These are phyloP conservation scores for Girardinichthys multiradiatus DNA, from an alignment of 2,113 vertebrate species.

Conservation along the genomic window DNA sequence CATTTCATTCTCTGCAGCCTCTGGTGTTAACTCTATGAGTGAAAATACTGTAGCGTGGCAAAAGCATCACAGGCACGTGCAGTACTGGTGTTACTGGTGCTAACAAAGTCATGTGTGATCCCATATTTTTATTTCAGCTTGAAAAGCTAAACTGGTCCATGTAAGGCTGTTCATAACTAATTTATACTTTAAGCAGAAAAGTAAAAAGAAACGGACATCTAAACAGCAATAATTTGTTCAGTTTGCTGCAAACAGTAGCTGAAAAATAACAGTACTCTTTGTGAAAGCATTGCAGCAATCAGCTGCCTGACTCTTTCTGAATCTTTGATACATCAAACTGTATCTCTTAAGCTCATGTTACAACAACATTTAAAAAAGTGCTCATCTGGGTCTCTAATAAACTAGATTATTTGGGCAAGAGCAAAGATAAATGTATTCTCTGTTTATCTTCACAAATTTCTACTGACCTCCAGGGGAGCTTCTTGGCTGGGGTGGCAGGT, in stretches of 20 bases:
- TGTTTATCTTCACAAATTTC: not conserved
- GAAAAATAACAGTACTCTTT: not conserved
- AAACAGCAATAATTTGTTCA: too few relatives aligned
- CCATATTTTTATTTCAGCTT: not conserved
- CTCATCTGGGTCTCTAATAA: not conserved
- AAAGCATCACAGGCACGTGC: slow-evolving; percentile 17
- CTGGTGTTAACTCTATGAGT: slow-evolving; percentile 34
- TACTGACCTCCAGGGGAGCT: slow-evolving; percentile 74
- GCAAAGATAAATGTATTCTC: too few relatives aligned
- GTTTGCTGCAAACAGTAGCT: not conserved
- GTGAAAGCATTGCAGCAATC: not conserved
- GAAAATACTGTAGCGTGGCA: slow-evolving; percentile 35
- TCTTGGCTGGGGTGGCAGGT: slow-evolving; percentile 71
- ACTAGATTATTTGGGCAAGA: too few relatives aligned
- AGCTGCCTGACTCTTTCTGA: not conserved
- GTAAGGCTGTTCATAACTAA: too few relatives aligned
- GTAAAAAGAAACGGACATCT: too few relatives aligned
- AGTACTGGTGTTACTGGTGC: not conserved
- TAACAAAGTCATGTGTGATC: slow-evolving; percentile 14
- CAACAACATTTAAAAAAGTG: not conserved
- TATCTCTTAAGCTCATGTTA: not conserved
- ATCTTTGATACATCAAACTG: too few relatives aligned
- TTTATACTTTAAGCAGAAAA: too few relatives aligned
- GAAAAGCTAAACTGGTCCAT: not conserved
- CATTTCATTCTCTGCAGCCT: slow-evolving; percentile 26